Base-by-base conservation (phyloP, 2,888 invertebrate genomes). In the Yponomeuta sedellus region DNA sequence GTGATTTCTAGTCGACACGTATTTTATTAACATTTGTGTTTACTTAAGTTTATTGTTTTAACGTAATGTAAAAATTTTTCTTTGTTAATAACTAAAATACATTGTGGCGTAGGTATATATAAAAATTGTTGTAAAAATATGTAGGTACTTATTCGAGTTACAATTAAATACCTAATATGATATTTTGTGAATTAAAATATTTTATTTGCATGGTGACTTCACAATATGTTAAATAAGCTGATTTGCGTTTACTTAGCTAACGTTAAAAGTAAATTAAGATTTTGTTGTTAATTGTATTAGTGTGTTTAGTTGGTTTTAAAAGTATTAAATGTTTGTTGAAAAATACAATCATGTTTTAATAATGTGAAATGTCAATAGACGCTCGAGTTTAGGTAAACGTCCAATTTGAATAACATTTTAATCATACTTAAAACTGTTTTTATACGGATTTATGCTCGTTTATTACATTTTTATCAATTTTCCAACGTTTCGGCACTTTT, bases 21-120 rank as follows among this genome's bases (percentile, higher is more conserved):
- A 20, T 67, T 40, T 56, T 70, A 70, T 68, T 70, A 66, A 67
- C 16, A 12, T 68, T 69, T 68, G 67, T 68, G 65, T 69, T 22
- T 57, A 57, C 10, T 57, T 58, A 58, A 19, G n/a, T 58, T n/a
- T 58, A 6, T n/a, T 58, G 58, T 19, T 11, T 12, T 56, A n/a
- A 56, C n/a, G n/a, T 19, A 20, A n/a, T 59, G 1, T 59, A 59
- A 19, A 22, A 8, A 59, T 22, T 22, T 20, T 20, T n/a, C n/a
- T 56, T 56, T n/a, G 19, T 16, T 19, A 56, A 19, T 56, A n/a
- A 4, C 19, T n/a, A 6, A 25, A 25, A 4, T n/a, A 56, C 16
- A 25, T n/a, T n/a, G 25, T 5, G 5, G 25, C 1, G 25, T 25
- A 25, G n/a, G n/a, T 25, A 25, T 56, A 16, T 16, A 56, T 0